Evolutionary conservation across 2,888 invertebrate species (phyloP).

Genomic region (Sesamia inferens): DNA sequence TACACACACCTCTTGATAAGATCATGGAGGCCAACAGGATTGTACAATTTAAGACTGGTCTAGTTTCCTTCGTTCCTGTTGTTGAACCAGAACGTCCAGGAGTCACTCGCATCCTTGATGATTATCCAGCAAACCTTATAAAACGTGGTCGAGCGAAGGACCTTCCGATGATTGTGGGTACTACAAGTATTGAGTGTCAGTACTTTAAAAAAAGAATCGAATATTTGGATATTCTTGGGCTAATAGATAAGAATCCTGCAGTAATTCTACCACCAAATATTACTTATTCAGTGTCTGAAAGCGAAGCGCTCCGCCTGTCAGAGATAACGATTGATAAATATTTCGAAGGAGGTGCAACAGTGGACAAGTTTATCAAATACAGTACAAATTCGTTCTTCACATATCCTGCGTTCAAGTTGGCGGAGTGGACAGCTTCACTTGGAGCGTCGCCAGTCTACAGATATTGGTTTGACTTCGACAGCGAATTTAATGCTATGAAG

Average conservation of each 20-base stretch:
- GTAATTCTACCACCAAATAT: conserved; percentile 57
- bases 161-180: conserved; percentile 64
- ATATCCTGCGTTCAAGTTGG: conserved; percentile 31
- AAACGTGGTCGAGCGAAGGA: conserved; percentile 64
- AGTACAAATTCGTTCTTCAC: conserved; percentile 58
- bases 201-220: conserved; percentile 32
- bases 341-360: conserved; percentile 51
- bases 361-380: conserved; percentile 51
- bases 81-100: conserved; percentile 60
- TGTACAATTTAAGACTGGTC: conserved; percentile 33
- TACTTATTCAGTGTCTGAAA: conserved; percentile 40
- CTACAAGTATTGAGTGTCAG: conserved; percentile 55
- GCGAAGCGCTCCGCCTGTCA: conserved; percentile 37
- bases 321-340: conserved; percentile 51
- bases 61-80: conserved; percentile 65
- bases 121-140: conserved; percentile 65
- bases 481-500: no score
- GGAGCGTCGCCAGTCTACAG: conserved; percentile 69
- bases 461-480: conserved; percentile 81
- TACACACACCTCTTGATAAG: conserved; percentile 40
- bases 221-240: conserved; percentile 21
- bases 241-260: conserved; percentile 65
- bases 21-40: no score
- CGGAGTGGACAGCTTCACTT: conserved; percentile 52
- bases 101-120: conserved; percentile 65